Evolutionary conservation across 2,888 invertebrate genomes (phyloP).

Genomic region (Oligia strigilis): DNA sequence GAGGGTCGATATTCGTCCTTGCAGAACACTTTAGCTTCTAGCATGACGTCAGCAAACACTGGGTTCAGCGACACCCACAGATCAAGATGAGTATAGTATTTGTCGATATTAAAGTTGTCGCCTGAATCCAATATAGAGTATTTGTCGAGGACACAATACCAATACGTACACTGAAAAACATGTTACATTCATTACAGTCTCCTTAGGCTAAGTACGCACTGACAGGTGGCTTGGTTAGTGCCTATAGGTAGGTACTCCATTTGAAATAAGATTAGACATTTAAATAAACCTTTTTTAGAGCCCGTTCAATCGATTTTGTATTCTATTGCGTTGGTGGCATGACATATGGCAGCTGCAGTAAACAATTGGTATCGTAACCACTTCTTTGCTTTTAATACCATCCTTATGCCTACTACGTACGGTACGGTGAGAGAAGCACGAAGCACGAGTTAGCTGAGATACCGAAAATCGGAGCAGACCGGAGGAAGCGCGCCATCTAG

Average conservation of each 20-base stretch:
- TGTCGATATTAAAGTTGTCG: conserved; percentile 70
- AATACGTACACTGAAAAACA: conserved; percentile 74
- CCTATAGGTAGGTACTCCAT: too few species aligned
- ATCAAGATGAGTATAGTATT: conserved; percentile 77
- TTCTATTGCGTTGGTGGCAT: too few species aligned
- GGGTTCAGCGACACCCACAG: conserved; percentile 79
- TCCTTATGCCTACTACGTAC: too few species aligned
- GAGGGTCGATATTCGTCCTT: conserved; percentile 59
- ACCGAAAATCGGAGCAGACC: neutral
- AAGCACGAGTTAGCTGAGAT: neutral
- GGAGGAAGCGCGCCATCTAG: neutral
- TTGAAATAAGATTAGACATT: too few species aligned
- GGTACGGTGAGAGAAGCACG: too few species aligned
- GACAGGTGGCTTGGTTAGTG: too few species aligned
- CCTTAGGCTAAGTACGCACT: too few species aligned
- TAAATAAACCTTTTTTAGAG: too few species aligned
- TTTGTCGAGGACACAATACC: conserved; percentile 77
- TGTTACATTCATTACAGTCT: neutral
- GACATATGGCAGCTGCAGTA: too few species aligned
- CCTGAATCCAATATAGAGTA: conserved; percentile 71
- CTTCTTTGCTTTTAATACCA: too few species aligned
- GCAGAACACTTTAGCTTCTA: conserved; percentile 75
- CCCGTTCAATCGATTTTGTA: too few species aligned
- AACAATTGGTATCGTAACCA: too few species aligned
- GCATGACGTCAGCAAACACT: conserved; percentile 71